Conservation (phyloP, 2,113 vertebrate species). For the Hippocampus guttulatus region DNA sequence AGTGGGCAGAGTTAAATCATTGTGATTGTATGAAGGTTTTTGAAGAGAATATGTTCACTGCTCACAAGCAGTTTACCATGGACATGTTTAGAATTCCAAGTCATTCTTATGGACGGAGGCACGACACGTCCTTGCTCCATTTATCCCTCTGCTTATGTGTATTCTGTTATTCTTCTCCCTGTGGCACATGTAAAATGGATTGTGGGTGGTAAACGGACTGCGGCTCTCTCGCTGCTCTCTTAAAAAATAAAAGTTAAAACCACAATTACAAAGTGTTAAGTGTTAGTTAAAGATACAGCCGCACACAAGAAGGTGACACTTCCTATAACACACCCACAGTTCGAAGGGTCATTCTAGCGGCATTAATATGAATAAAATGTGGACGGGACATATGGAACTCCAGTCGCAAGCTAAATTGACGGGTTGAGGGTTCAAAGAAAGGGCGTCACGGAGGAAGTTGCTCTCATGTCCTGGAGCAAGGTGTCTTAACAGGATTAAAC, state of each 20-base stretch:
- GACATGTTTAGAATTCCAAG: constrained; percentile 49
- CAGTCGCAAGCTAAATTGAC: constrained; percentile 1
- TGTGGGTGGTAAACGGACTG: constrained; percentile 9
- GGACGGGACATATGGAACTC: constrained; percentile 6
- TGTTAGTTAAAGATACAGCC: background rate
- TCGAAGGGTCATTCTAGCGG: background rate
- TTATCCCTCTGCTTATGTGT: constrained; percentile 44
- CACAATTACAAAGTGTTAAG: background rate
- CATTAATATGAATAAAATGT: background rate
- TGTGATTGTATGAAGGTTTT: background rate
- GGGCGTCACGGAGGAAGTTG: constrained; percentile 44
- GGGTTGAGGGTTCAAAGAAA: constrained; percentile 52
- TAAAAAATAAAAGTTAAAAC: background rate
- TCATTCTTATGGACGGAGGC: constrained; percentile 53
- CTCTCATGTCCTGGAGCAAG: constrained; percentile 55
- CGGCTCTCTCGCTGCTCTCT: background rate
- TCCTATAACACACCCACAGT: background rate
- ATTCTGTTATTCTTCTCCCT: constrained; percentile 49
- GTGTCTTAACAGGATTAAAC: constrained; percentile 68
- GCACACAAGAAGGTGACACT: background rate
- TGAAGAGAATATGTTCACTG: background rate
- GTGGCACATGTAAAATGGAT: constrained; percentile 39
- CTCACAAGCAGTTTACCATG: constrained; percentile 41
- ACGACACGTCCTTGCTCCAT: constrained; percentile 58
- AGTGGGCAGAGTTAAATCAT: background rate